Evolutionary conservation across 2,888 invertebrate species (phyloP).

Genomic region (Chrysotoxum bicinctum): DNA sequence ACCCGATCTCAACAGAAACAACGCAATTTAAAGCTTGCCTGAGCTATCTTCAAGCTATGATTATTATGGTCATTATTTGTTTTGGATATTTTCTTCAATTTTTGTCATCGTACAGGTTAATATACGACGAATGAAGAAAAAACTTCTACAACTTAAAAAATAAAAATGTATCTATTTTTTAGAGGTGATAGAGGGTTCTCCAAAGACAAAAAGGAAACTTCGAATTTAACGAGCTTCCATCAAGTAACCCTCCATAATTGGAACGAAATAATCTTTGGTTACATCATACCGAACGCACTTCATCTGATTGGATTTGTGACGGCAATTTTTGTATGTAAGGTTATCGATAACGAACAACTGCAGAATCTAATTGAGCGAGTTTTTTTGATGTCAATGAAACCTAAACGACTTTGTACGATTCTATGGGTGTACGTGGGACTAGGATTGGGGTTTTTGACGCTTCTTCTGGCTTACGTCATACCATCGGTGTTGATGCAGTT

Average conservation of each 20-base stretch:
- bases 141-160: neutral
- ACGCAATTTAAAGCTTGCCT: slow-evolving; percentile 84
- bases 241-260: slow-evolving; percentile 82
- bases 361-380: slow-evolving; percentile 92
- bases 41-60: slow-evolving; percentile 86
- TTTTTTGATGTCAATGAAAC: slow-evolving; percentile 88
- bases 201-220: slow-evolving; percentile 24
- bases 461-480: slow-evolving; percentile 86
- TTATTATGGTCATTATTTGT: slow-evolving; percentile 86
- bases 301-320: slow-evolving; percentile 89
- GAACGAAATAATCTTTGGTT: slow-evolving; percentile 88
- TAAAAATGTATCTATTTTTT: slow-evolving; percentile 63
- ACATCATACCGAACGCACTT: slow-evolving; percentile 87
- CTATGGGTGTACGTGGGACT: slow-evolving; percentile 88
- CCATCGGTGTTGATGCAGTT: slow-evolving; percentile 77
- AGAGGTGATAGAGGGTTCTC: slow-evolving; percentile 75
- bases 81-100: slow-evolving; percentile 90
- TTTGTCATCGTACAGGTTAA: slow-evolving; percentile 89
- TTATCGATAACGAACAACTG: slow-evolving; percentile 90
- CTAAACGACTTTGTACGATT: slow-evolving; percentile 86
- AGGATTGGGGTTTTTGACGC: slow-evolving; percentile 87
- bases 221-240: slow-evolving; percentile 23
- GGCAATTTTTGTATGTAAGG: slow-evolving; percentile 88
- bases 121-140: neutral
- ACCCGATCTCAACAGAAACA: slow-evolving; percentile 86